Evolutionary conservation across 2,797 vertebrate species (phyloP), one percentile per base, ranked within the genome.

Genomic region (Leuciscus waleckii): DNA sequence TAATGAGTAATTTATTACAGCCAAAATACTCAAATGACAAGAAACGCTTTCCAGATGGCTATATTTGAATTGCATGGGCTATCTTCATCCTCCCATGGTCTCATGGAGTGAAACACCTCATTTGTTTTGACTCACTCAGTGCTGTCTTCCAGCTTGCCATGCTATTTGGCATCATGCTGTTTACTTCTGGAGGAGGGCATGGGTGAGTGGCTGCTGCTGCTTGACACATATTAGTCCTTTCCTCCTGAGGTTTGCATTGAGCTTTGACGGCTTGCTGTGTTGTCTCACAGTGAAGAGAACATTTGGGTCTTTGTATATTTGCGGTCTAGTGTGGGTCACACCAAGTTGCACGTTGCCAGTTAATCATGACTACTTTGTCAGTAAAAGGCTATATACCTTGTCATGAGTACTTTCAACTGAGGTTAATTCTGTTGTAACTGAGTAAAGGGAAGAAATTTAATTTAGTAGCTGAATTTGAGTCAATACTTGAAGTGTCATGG

Each of bases 161-260:
- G 84, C 77, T 37, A 73, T 78, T 71, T 78, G 65, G 79, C 84
- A 82, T 70, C 84, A 85, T 69, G 63, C 67, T 86, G 85, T 83
- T 79, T 71, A 46, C 75, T 83, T 89, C 85, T 81, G 87, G 79
- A 86, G 85, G 79, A 89, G 63, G 61, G 82, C 83, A 89, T 87
- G 80, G 89, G 82, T 71, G 82, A 89, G 79, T 77, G 75, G 79
- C 35, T 82, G 83, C 74, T 86, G 78, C 65, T 46, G 87, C 71
- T 85, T 85, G 85, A 88, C 89, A 86, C 80, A 77, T 87, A 86
- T 86, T 89, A 88, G 82, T 76, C 75, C 68, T 86, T 87, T 86
- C 65, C 79, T 76, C 67, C 63, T 76, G 79, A 82, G 73, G 61
- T 77, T 82, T 75, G 37, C 49, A 70, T 71, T 78, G 71, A 68